Evolutionary conservation across 64 coral and sea anemone species (phyloP).

Genomic region (Stichodactyla helianthus): DNA sequence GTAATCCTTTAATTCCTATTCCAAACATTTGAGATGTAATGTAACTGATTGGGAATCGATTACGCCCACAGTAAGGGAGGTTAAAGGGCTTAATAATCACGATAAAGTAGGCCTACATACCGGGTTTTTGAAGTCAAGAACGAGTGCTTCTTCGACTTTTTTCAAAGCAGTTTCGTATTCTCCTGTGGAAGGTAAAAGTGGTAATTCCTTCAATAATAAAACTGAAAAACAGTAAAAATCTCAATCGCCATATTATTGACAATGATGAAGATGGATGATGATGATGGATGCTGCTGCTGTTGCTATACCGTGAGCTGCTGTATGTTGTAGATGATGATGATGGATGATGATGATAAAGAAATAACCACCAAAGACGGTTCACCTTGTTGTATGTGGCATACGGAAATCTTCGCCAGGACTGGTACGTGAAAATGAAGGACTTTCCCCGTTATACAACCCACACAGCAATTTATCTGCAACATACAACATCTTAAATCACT

Average conservation of each 20-base stretch:
- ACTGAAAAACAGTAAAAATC: neutral
- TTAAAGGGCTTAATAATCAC: neutral
- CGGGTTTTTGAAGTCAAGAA: slow-evolving; percentile 27
- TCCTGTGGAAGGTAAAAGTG: neutral
- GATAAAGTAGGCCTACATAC: neutral
- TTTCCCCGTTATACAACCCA: slow-evolving; percentile 4
- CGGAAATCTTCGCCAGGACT: slow-evolving; percentile 20
- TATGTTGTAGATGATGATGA: too few species aligned
- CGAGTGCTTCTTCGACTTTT: slow-evolving; percentile 18
- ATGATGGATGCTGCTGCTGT: too few species aligned
- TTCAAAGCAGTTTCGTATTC: slow-evolving; percentile 16
- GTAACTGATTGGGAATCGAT: too few species aligned
- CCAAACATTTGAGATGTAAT: too few species aligned
- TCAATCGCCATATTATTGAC: too few species aligned
- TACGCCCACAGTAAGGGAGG: too few species aligned
- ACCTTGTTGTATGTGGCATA: slow-evolving; percentile 18
- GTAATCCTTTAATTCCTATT: too few species aligned
- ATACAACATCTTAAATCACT: neutral
- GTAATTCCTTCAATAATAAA: too few species aligned
- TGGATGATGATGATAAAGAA: neutral
- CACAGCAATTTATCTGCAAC: neutral
- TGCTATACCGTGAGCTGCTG: too few species aligned
- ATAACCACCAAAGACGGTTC: neutral
- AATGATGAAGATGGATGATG: too few species aligned
- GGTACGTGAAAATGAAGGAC: slow-evolving; percentile 15